A percentile compares a stretch with the other conserved stretches of the same genome.
Conservation (phyloP, 2,113 vertebrate species). For the Ondatra zibethicus region DNA sequence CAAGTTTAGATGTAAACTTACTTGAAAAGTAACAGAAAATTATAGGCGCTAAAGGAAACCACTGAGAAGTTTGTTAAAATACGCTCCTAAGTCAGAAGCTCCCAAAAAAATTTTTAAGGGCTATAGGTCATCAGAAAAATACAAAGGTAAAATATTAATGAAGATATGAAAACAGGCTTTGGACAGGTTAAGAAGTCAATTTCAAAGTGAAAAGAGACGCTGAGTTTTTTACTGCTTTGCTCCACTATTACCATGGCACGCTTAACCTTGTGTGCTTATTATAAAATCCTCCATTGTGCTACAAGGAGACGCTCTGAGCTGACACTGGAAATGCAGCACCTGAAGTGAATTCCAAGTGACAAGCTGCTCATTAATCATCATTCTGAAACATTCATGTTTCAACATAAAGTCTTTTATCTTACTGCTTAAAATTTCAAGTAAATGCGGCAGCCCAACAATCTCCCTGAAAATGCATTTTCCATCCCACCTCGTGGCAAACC, state of each 20-base stretch:
- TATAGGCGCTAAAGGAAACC: not conserved
- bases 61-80: conserved; percentile 39
- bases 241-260: conserved; percentile 82
- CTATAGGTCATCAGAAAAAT: conserved; percentile 51
- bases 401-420: conserved; percentile 82
- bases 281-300: conserved; percentile 87
- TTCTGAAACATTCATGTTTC: conserved; percentile 81
- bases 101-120: not conserved
- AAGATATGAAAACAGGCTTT: conserved; percentile 70
- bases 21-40: conserved; percentile 30
- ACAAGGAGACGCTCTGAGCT: conserved; percentile 83
- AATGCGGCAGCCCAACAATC: conserved; percentile 72
- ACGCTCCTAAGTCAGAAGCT: conserved; percentile 11
- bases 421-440: conserved; percentile 80
- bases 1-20: not conserved
- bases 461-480: conserved; percentile 71
- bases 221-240: conserved; percentile 74
- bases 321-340: conserved; percentile 82
- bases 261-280: conserved; percentile 83
- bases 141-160: not conserved
- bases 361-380: conserved; percentile 87
- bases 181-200: conserved; percentile 67
- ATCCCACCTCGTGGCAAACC: conserved; percentile 55
- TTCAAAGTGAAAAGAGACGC: conserved; percentile 77
- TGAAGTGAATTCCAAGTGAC: conserved; percentile 86